phyloP scores from a whole-genome alignment of 2,888 invertebrate genomes.

The Pasiphila rectangulata region DNA sequence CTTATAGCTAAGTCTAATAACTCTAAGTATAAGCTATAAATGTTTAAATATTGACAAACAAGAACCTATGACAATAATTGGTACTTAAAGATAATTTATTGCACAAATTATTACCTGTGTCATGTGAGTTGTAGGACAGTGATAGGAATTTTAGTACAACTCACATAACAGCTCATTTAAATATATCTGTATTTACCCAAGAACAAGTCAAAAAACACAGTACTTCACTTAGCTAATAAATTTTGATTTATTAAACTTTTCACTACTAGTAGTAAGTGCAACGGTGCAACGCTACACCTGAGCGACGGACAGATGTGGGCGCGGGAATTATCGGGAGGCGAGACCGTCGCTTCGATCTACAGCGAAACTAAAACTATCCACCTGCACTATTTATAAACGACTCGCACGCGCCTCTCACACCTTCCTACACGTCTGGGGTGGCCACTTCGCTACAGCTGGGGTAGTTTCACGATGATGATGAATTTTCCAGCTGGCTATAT shows the following conservation, averaged over 20 bases:
- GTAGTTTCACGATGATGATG: too few species aligned
- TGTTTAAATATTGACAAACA: too few species aligned
- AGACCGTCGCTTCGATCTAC: conserved; percentile 15
- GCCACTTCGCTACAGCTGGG: conserved; percentile 1
- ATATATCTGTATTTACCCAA: conserved; percentile 4
- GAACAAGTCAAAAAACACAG: conserved; percentile 4
- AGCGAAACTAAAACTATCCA: conserved; percentile 19
- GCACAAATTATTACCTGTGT: too few species aligned
- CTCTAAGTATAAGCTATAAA: too few species aligned
- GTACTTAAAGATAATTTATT: too few species aligned
- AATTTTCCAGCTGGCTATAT: too few species aligned
- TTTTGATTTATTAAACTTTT: background rate
- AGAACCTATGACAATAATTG: too few species aligned
- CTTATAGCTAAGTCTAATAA: too few species aligned
- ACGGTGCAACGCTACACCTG: conserved; percentile 1
- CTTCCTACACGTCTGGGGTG: conserved; percentile 13
- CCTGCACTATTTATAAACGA: conserved; percentile 31
- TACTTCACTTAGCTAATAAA: conserved; percentile 2
- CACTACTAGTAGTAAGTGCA: background rate
- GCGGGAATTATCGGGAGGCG: conserved; percentile 1
- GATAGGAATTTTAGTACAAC: too few species aligned
- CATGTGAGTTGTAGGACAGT: too few species aligned
- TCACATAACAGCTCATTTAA: too few species aligned
- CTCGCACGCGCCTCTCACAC: conserved; percentile 23
- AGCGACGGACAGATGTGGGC: background rate